A percentile compares a stretch with the other conserved stretches of the same genome.
These are phyloP conservation scores for Meta bourneti DNA, from an alignment of 2,888 invertebrate genomes.

Conservation along the genomic window DNA sequence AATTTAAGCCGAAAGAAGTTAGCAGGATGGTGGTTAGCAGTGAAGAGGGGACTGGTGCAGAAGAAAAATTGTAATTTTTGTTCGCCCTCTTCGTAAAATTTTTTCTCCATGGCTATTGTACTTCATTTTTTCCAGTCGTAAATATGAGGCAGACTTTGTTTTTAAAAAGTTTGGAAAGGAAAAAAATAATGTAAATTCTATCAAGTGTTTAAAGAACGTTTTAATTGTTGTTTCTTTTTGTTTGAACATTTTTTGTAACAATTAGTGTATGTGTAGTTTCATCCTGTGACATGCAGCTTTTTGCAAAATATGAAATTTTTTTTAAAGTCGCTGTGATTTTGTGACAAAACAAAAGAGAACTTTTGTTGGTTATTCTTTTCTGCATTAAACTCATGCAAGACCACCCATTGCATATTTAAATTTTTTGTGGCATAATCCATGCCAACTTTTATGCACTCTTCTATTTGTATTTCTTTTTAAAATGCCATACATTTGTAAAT, in stretches of 20 bases:
- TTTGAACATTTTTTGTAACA: constrained; percentile 34
- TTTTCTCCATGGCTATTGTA: constrained; percentile 70
- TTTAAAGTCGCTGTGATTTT: constrained; percentile 61
- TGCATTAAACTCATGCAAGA: constrained; percentile 44
- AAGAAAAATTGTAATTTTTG: constrained; percentile 34
- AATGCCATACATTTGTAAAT: constrained; percentile 37
- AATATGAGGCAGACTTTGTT: constrained; percentile 25
- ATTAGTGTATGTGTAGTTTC: constrained; percentile 48
- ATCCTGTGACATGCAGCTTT: constrained; percentile 65
- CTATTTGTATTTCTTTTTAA: constrained; percentile 10
- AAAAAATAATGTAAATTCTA: constrained; percentile 53
- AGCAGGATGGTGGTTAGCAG: neutral
- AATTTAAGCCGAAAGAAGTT: constrained; percentile 33
- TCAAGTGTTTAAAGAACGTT: constrained; percentile 62
- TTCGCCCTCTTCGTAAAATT: constrained; percentile 23
- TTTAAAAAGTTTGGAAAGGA: constrained; percentile 25
- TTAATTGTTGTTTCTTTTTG: constrained; percentile 54
- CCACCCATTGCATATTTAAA: constrained; percentile 56
- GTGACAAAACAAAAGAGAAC: constrained; percentile 26
- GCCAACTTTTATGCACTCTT: constrained; percentile 51
- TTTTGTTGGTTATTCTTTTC: constrained; percentile 43
- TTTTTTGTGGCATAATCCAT: constrained; percentile 55
- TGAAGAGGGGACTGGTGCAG: constrained; percentile 62
- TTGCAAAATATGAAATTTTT: constrained; percentile 41
- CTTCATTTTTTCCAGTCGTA: constrained; percentile 51